phyloP scores from a whole-genome alignment of 1,140 invertebrate genomes.

The Heliconius hewitsoni region DNA sequence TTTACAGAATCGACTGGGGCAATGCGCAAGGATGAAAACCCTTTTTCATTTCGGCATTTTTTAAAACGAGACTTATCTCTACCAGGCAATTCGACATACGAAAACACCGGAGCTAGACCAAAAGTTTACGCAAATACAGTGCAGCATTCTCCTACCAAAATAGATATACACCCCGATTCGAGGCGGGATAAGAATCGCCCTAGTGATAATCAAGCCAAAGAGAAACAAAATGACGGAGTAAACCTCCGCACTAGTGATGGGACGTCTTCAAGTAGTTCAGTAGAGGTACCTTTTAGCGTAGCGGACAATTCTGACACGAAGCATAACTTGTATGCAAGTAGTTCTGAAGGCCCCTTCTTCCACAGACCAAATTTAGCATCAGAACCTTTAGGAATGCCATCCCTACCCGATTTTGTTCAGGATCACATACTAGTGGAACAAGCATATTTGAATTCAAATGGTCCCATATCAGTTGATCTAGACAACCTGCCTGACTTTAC shows the following conservation, averaged over 20 bases:
- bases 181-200: slow-evolving; percentile 61
- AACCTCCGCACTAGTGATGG: slow-evolving; percentile 67
- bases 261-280: slow-evolving; percentile 72
- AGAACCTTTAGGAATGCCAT: slow-evolving; percentile 77
- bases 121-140: slow-evolving; percentile 76
- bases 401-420: slow-evolving; percentile 85
- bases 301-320: slow-evolving; percentile 72
- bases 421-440: slow-evolving; percentile 85
- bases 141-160: slow-evolving; percentile 72
- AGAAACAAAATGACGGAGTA: slow-evolving; percentile 57
- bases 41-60: slow-evolving; percentile 92
- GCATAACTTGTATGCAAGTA: slow-evolving; percentile 69
- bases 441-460: slow-evolving; percentile 80
- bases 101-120: slow-evolving; percentile 77
- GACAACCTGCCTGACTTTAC: slow-evolving; percentile 84
- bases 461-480: slow-evolving; percentile 76
- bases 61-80: slow-evolving; percentile 83
- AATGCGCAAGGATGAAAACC: slow-evolving; percentile 85
- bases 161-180: slow-evolving; percentile 61
- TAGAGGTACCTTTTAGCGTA: slow-evolving; percentile 76
- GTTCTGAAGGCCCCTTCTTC: slow-evolving; percentile 65
- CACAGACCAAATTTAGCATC: slow-evolving; percentile 70
- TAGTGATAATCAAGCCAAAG: slow-evolving; percentile 72
- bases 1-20: slow-evolving; percentile 75
- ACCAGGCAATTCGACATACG: slow-evolving; percentile 76